These are phyloP conservation scores for Drepanosiphum platanoidis DNA, from an alignment of 2,888 invertebrate genomes.

Conservation along the genomic window DNA sequence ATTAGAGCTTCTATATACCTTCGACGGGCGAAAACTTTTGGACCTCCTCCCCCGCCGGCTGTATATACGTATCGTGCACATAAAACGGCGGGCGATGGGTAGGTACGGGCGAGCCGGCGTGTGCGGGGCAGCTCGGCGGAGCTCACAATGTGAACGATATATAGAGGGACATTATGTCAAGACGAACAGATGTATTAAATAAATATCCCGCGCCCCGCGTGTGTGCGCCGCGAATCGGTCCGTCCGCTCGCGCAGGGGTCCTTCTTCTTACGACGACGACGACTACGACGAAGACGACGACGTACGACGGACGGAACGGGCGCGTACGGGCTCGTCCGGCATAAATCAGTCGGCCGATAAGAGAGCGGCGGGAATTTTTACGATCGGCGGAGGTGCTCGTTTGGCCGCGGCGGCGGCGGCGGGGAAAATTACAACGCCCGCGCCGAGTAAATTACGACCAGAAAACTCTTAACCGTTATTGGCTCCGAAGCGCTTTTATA, in stretches of 20 bases:
- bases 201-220: conserved; percentile 68
- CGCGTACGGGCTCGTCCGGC: conserved; percentile 18
- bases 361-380: conserved; percentile 54
- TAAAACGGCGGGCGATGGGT: conserved; percentile 36
- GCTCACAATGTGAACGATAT: conserved; percentile 69
- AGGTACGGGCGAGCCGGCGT: conserved; percentile 28
- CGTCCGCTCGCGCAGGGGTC: conserved; percentile 46
- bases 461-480: conserved; percentile 52
- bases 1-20: conserved; percentile 62
- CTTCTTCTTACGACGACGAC: conserved; percentile 3
- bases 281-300: neutral
- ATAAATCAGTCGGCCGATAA: conserved; percentile 54
- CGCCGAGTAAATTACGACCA: conserved; percentile 45
- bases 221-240: conserved; percentile 56
- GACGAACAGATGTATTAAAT: conserved; percentile 73
- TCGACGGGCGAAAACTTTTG: conserved; percentile 61
- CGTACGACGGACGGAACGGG: neutral
- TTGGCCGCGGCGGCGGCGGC: neutral
- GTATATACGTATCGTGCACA: conserved; percentile 54
- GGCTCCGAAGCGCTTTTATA: conserved; percentile 14
- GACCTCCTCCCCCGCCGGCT: conserved; percentile 31
- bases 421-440: conserved; percentile 4
- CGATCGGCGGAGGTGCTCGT: conserved; percentile 32
- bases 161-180: conserved; percentile 76
- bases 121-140: conserved; percentile 45